These are phyloP conservation scores for Gadopsis marmoratus DNA, from an alignment of 2,797 vertebrate genomes.

Conservation along the genomic window DNA sequence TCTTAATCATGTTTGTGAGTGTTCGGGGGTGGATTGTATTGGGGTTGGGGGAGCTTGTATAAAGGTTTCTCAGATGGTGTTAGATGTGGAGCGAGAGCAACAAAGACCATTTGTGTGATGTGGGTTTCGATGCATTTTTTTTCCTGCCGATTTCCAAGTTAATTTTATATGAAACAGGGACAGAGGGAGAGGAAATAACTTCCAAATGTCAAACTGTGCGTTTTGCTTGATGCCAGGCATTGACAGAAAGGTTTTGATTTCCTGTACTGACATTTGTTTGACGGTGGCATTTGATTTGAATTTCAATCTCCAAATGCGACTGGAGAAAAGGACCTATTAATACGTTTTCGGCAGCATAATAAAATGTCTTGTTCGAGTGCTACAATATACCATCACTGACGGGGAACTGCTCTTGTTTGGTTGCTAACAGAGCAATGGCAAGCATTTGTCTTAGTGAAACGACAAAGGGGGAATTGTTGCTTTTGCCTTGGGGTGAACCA, in stretches of 20 bases:
- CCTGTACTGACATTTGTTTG: slow-evolving; percentile 76
- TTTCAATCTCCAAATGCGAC: slow-evolving; percentile 68
- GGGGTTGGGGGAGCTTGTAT: slow-evolving; percentile 46
- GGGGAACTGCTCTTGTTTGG: slow-evolving; percentile 52
- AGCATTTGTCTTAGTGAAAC: slow-evolving; percentile 72
- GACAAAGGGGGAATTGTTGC: slow-evolving; percentile 72
- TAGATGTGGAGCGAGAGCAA: slow-evolving; percentile 34
- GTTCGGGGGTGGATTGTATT: slow-evolving; percentile 65
- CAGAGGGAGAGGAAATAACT: slow-evolving; percentile 64
- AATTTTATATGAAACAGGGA: slow-evolving; percentile 57
- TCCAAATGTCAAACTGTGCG: slow-evolving; percentile 76
- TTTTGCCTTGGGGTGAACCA: slow-evolving; percentile 70
- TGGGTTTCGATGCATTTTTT: slow-evolving; percentile 35
- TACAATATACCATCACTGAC: slow-evolving; percentile 65
- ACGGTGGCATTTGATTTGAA: slow-evolving; percentile 81
- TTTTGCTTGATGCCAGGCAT: slow-evolving; percentile 58
- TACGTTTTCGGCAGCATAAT: slow-evolving; percentile 63
- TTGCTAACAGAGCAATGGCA: slow-evolving; percentile 58
- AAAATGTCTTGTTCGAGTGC: slow-evolving; percentile 65
- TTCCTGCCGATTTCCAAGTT: slow-evolving; percentile 44
- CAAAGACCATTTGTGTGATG: slow-evolving; percentile 35
- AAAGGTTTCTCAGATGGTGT: slow-evolving; percentile 50
- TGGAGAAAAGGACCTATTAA: slow-evolving; percentile 61
- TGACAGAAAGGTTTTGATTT: slow-evolving; percentile 70
- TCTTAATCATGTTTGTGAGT: slow-evolving; percentile 77